Percentiles rank a stretch among this genome's conserved stretches.
Evolutionary conservation across 1,140 invertebrate genomes (phyloP).

Genomic region (Latrodectus geometricus): DNA sequence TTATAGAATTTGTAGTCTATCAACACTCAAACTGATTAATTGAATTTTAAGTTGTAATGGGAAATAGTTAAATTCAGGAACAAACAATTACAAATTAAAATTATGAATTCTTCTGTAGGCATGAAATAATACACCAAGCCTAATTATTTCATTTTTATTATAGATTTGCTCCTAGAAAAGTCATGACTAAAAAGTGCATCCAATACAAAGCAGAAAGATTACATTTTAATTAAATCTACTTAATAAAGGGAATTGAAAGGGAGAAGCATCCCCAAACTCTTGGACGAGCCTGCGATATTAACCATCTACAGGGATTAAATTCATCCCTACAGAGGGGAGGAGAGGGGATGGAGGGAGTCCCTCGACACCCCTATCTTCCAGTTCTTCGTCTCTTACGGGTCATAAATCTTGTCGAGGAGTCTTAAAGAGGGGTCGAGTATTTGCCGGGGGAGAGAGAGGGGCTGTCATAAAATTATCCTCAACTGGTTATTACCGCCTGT

Average conservation of each 20-base stretch:
- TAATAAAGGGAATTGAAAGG: neutral
- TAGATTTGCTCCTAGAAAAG: no score
- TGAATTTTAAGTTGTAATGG: no score
- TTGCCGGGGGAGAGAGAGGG: conserved; percentile 11
- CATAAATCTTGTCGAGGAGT: conserved; percentile 30
- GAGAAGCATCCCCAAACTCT: neutral
- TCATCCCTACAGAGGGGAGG: neutral
- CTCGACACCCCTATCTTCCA: neutral
- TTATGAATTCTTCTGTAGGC: no score
- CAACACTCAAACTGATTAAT: no score
- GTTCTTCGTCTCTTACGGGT: conserved; percentile 8
- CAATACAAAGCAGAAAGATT: neutral
- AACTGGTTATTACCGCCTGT: neutral
- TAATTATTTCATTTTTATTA: no score
- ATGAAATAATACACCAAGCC: no score
- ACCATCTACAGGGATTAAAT: neutral
- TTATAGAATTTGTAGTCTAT: no score
- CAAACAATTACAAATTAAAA: no score
- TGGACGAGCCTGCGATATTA: neutral
- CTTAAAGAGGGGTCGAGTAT: conserved; percentile 13
- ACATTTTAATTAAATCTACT: conserved; percentile 2
- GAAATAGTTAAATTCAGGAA: no score
- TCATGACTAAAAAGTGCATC: no score
- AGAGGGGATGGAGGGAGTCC: neutral
- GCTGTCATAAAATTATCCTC: conserved; percentile 36